Conservation (phyloP, 2,797 vertebrate species). For the Acanthornis magna region DNA sequence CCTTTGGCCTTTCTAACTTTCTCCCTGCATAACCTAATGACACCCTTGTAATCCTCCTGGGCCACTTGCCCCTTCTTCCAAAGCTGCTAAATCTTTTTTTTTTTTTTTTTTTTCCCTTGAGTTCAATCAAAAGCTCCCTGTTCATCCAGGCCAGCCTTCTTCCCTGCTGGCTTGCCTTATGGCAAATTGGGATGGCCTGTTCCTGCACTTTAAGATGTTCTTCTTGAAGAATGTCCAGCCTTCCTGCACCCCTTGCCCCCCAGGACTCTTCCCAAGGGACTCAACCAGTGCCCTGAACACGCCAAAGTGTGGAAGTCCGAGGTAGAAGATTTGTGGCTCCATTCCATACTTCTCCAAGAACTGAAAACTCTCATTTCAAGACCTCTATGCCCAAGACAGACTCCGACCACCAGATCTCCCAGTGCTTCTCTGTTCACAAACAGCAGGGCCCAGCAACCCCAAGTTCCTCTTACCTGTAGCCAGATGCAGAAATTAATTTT, state of each 20-base stretch:
- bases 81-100: neutral
- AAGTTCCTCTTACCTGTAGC: neutral
- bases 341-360: neutral
- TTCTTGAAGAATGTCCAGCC: neutral
- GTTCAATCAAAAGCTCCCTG: neutral
- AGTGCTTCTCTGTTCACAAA: neutral
- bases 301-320: neutral
- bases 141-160: neutral
- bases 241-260: neutral
- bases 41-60: neutral
- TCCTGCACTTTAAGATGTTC: neutral
- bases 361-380: neutral
- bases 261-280: neutral
- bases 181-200: neutral
- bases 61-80: neutral
- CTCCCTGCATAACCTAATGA: neutral
- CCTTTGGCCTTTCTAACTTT: neutral
- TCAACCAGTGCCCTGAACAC: neutral
- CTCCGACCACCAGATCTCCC: neutral
- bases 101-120: neutral
- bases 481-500: neutral
- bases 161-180: neutral
- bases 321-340: neutral
- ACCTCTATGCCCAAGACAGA: neutral
- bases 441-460: neutral